Evolutionary conservation across 2,888 invertebrate genomes (phyloP), one percentile per base, ranked within the genome.

Genomic region (Ceraclea dissimilis): DNA sequence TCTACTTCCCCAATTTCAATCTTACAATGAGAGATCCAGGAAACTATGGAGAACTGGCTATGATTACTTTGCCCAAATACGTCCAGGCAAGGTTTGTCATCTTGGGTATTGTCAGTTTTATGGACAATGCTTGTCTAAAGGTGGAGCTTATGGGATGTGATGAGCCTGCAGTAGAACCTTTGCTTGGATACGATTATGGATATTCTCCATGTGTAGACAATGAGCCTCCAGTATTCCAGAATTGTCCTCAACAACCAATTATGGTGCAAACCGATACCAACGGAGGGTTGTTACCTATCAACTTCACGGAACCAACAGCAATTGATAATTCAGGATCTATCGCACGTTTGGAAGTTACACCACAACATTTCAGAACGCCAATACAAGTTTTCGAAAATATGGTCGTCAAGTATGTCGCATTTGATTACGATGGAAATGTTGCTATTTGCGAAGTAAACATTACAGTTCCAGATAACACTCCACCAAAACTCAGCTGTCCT

Each of bases 371-470:
- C 72, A 86, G 82, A 67, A 93, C 93, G 1, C 94, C 94, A 0
- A 81, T 91, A 62, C 84, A 86, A 69, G 83, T 93, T 11, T 93
- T 95, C 71, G 86, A 92, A 67, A 93, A 95, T 63, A 91, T 90
- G 67, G 90, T 93, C 22, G 92, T 96, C 0, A 89, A 93, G 75
- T 98, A 96, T 67, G 89, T 95, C 1, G 98, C 97, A 2, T 97
- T 93, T 67, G 98, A 98, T 74, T 93, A 92, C 66, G 96, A 96
- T 68, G 96, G 96, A 63, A 98, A 98, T 68, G 94, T 94, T 13
- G 98, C 96, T 13, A 93, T 94, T 68, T 98, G 98, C 68, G 90
- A 92, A 78, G 93, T 98, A 26, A 93, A 94, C 66, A 93, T 98
- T 26, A 93, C 94, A 1, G 93, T 94, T 10, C 92, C 92, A 26